phyloP scores from a whole-genome alignment of 2,888 invertebrate genomes.

The Drosophila mimica region DNA sequence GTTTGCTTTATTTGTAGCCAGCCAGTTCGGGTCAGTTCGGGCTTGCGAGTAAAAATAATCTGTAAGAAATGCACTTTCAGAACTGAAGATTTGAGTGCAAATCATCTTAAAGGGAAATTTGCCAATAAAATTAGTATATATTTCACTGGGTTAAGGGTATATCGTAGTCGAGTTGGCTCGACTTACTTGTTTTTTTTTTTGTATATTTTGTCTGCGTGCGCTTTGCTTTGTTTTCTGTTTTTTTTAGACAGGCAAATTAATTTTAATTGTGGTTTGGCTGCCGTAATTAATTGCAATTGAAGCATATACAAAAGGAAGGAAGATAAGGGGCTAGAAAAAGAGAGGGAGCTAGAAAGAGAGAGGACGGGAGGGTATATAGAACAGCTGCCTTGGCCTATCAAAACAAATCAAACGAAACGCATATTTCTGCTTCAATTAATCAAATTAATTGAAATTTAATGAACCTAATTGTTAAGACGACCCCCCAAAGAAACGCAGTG shows the following conservation, averaged over 20 bases:
- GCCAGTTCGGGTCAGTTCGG: no score
- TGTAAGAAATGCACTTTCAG: no score
- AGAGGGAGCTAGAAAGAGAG: not conserved
- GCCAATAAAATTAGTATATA: no score
- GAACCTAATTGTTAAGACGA: conserved; percentile 75
- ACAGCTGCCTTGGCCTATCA: conserved; percentile 48
- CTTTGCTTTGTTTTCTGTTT: conserved; percentile 24
- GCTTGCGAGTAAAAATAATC: no score
- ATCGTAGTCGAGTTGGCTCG: no score
- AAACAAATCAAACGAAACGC: conserved; percentile 80
- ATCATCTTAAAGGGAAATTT: no score
- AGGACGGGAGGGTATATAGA: not conserved
- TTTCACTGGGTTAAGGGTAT: no score
- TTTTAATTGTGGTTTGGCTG: conserved; percentile 79
- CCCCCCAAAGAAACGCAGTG: conserved; percentile 42
- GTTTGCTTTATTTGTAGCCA: no score
- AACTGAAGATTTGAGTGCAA: no score
- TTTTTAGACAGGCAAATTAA: conserved; percentile 76
- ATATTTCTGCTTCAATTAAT: conserved; percentile 80
- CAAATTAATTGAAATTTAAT: conserved; percentile 80
- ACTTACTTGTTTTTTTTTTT: conserved; percentile 9
- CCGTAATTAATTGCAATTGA: conserved; percentile 76
- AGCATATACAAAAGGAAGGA: conserved; percentile 30
- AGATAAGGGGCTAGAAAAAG: not conserved
- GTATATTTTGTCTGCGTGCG: conserved; percentile 21